phyloP scores from a whole-genome alignment of 2,888 invertebrate genomes.

The Cheilosia grossa region DNA sequence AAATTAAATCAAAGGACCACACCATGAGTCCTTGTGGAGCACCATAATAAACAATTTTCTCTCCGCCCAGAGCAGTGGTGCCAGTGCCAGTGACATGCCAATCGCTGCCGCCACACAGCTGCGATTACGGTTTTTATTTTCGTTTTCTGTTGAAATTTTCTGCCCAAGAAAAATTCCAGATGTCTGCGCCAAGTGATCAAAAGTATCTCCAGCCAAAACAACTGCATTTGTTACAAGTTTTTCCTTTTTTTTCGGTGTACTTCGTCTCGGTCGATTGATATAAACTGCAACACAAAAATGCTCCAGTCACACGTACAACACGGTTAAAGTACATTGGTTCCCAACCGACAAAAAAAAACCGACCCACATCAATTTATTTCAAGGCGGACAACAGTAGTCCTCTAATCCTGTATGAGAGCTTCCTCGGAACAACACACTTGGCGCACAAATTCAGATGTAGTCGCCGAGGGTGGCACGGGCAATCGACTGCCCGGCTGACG shows the following conservation, averaged over 20 bases:
- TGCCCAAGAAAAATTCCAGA: slow-evolving; percentile 51
- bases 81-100: slow-evolving; percentile 27
- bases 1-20: slow-evolving; percentile 50
- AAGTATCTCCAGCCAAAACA: slow-evolving; percentile 25
- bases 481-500: slow-evolving; percentile 16
- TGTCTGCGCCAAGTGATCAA: slow-evolving; percentile 52
- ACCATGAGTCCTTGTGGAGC: slow-evolving; percentile 36
- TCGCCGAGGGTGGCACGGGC: slow-evolving; percentile 9
- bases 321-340: neutral
- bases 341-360: neutral
- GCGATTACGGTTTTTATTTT: slow-evolving; percentile 27
- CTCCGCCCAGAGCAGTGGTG: slow-evolving; percentile 16
- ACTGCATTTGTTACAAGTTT: slow-evolving; percentile 9
- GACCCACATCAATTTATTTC: slow-evolving; percentile 42
- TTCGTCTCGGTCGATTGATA: slow-evolving; percentile 43
- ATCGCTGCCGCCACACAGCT: slow-evolving; percentile 34
- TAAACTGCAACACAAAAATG: slow-evolving; percentile 33
- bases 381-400: slow-evolving; percentile 55
- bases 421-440: slow-evolving; percentile 32
- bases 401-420: slow-evolving; percentile 40
- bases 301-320: slow-evolving; percentile 26
- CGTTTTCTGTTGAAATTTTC: slow-evolving; percentile 33
- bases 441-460: slow-evolving; percentile 19
- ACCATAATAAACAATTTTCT: slow-evolving; percentile 20
- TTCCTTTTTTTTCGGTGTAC: neutral